Evolutionary conservation across 2,113 vertebrate species (phyloP), one percentile per base, ranked within the genome.

Genomic region (Tylochromis polylepis): DNA sequence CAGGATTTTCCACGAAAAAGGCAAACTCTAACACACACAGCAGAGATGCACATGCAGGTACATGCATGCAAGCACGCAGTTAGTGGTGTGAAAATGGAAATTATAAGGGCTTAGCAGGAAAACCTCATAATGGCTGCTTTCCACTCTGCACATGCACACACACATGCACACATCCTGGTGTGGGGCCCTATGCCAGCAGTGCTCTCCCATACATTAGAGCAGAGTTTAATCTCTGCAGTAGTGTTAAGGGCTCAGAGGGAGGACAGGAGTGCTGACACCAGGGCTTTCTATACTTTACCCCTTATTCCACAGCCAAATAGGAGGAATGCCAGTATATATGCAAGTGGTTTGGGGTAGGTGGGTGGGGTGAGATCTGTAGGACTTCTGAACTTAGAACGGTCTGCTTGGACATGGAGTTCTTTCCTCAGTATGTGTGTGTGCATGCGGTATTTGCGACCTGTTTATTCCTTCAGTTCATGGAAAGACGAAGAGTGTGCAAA

Each of bases 191-290:
- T 90, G 89, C 93, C 90, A 94, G 86, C 81, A 90, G 82, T 67
- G 87, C 89, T 92, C 89, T 89, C 79, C 89, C 93, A 88, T 94
- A 93, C 94, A 93, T 95, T 92, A 93, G 84, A 92, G 82, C n/a
- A 67, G 78, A 49, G 86, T 95, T 93, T 96, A 95, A 96, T 96
- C 94, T 95, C 88, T 87, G 89, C 90, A 82, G 95, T 88, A 83
- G 91, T 81, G 84, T 70, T 87, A 91, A 88, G 90, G 92, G 92
- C 95, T 93, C 85, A 84, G 93, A 92, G 92, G 89, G 91, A 92
- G 93, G 95, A 96, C 94, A 94, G 93, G 87, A 94, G 75, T 95
- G 94, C 95, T 96, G 95, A 96, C 94, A 90, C 84, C 89, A 90
- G 84, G 75, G 38, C 86, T 92, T 94, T 88, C 87, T 88, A 58